Evolutionary conservation across 1,140 invertebrate species (phyloP).

Genomic region (Zelostemma sp.): DNA sequence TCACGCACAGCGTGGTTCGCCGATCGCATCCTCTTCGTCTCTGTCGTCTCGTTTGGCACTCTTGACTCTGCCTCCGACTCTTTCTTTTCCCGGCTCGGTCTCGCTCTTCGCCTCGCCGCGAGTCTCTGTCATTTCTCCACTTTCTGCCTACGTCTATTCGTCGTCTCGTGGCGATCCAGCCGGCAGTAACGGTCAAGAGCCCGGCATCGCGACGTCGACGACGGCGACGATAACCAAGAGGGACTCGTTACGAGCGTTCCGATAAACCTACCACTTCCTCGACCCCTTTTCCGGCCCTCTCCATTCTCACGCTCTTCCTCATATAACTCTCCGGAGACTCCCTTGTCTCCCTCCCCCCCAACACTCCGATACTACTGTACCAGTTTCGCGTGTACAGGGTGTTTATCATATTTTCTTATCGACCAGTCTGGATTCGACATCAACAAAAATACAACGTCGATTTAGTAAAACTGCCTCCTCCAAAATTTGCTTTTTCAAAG

Average conservation of each 20-base stretch:
- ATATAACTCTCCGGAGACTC: conserved; percentile 45
- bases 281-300: conserved; percentile 21
- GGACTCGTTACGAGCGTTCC: conserved; percentile 53
- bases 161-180: conserved; percentile 35
- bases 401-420: no score
- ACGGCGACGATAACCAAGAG: conserved; percentile 31
- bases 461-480: no score
- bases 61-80: conserved; percentile 18
- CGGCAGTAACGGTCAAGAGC: conserved; percentile 32
- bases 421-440: no score
- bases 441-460: no score
- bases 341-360: conserved; percentile 11
- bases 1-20: conserved; percentile 59
- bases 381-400: conserved; percentile 22
- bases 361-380: conserved; percentile 26
- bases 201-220: conserved; percentile 25
- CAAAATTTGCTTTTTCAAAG: no score
- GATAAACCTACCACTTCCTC: conserved; percentile 36
- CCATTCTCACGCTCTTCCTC: conserved; percentile 41
- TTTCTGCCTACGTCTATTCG: conserved; percentile 13
- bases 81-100: conserved; percentile 1
- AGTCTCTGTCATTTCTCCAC: conserved; percentile 26
- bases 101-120: conserved; percentile 16
- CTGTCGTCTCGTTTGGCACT: conserved; percentile 19
- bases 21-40: conserved; percentile 53